Evolutionary conservation across 1,140 invertebrate species (phyloP), one percentile per base, ranked within the genome.

Genomic region (Euwallacea fornicatus): DNA sequence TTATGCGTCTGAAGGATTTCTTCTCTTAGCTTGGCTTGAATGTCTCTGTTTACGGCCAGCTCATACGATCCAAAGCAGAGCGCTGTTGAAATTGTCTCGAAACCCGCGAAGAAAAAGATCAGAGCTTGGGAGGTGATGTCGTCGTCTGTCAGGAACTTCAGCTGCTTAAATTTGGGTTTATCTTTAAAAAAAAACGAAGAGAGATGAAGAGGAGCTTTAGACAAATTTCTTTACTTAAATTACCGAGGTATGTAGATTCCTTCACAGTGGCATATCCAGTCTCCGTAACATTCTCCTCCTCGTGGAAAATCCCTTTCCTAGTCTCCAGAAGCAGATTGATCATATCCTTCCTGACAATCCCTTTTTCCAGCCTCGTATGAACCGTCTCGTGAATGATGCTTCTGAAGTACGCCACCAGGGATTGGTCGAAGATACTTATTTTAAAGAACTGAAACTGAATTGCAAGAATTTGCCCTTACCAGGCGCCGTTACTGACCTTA

Each of bases 41-140:
- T 75, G 8, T 86, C 83, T 7, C 83, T 83, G 80, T 88, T 79
- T 15, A 81, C 72, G 0, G 86, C 84, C 54, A 89, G 76, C 62
- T 83, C 80, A 71, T 85, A 79, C 7, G 69, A 67, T 21, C 73
- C 65, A 73, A 81, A 82, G 59, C 69, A 72, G 53, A 82, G 56
- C 7, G 75, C 15, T 7, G 76, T 75, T 8, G 81, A 76, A 21
- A 76, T 71, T 2, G 80, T 79, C 4, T 82, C 82, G 64, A 83
- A 83, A n/a, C 81, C 82, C 54, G 77, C 82, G 10, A 83, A 67
- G 55, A 82, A 81, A 62, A 83, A 83, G 8, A 83, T 64, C 59
- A 84, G 78, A 41, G 78, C 78, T 76, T 83, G 82, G 0, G 80
- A 76, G 0, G 78, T 73, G 15, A 81, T 74, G 54, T 80, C 79